Base-by-base conservation (phyloP, 2,113 vertebrate species). In the Anolis carolinensis region DNA sequence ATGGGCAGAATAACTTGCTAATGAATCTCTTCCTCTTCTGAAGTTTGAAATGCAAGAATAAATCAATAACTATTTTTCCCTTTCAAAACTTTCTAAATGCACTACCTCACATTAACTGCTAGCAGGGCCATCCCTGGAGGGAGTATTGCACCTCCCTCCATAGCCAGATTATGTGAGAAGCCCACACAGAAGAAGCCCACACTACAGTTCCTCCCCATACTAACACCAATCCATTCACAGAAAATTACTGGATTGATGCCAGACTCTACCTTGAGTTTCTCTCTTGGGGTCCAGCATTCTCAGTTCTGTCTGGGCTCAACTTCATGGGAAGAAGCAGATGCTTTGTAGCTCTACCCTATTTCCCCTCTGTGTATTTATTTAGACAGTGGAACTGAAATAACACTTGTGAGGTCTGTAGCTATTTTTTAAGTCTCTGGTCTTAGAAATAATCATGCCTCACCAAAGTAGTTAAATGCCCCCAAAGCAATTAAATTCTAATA, bases 401-500 rank as follows among this genome's bases (percentile, higher is more conserved):
- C 70, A 52, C 18, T 59, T 72, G 16, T 34, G 82, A 83, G 78
- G 50, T 50, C 21, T 39, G 4, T 44, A 32, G 52, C 55, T 76
- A 72, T 23, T 18, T 74, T 62, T 7, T 65, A 20, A 65, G 32
- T 10, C 36, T 87, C 84, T 3, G 3, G 25, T 71, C 68, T 82
- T 72, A 81, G 81, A 70, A 84, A 86, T 87, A 27, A 1, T 2
- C 9, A n/a, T 34, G 72, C 67, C 68, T 76, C 34, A 48, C 30
- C 30, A 78, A 10, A 55, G 27, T 30, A 8, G 0, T 3, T 75
- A 21, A 34, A 3, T 84, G 67, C 34, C 91, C 91, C n/a, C 30
- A 83, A 85, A 89, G 83, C 13, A 1, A 63, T 72, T 82, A 8
- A 36, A 2, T 86, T 32, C 59, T 79, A 68, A 52, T 76, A 63